Evolutionary conservation across 2,113 vertebrate genomes (phyloP), one percentile per base, ranked within the genome.

Genomic region (Ancistrus triradiatus): DNA sequence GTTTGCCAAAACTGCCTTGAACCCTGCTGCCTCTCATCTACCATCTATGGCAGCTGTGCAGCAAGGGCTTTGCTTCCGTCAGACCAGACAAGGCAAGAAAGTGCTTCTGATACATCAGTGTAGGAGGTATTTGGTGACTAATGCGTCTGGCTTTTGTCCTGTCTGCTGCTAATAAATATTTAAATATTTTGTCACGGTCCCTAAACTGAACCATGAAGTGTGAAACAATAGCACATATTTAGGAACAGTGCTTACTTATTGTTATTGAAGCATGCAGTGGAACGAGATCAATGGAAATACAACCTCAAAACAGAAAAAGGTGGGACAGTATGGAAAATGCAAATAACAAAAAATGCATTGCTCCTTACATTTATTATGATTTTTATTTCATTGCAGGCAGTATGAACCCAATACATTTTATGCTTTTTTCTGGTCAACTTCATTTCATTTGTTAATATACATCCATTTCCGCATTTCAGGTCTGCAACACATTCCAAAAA

Each of bases 31-130:
- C 24, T 44, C 35, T 56, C 52, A 61, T 58, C 51, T 68, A 24
- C 64, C 71, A 69, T 65, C 35, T 69, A 69, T 48, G 50, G 59
- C 67, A 63, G 37, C 51, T 17, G 27, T 21, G 38, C 46, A 37
- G 40, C 21, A 15, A 13, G 4, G 31, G 8, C 33, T 38, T 13
- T 13, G 35, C 24, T 55, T 61, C 48, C 24, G 11, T 52, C 49
- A 46, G 40, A 53, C 49, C 49, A 55, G n/a, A 64, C 18, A 37
- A 58, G 44, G 60, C 27, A 27, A 31, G 11, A 3, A 28, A 28
- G 4, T 40, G 22, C 15, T 52, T 63, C 49, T 9, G 11, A 31
- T 52, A 15, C 7, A 10, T 31, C 13, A 19, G 18, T 50, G 31
- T 24, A 40, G 43, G 53, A 42, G 9, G n/a, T 27, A 22, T 40